Conservation (phyloP, 1,140 invertebrate species). For the Drosophila biarmipes region DNA sequence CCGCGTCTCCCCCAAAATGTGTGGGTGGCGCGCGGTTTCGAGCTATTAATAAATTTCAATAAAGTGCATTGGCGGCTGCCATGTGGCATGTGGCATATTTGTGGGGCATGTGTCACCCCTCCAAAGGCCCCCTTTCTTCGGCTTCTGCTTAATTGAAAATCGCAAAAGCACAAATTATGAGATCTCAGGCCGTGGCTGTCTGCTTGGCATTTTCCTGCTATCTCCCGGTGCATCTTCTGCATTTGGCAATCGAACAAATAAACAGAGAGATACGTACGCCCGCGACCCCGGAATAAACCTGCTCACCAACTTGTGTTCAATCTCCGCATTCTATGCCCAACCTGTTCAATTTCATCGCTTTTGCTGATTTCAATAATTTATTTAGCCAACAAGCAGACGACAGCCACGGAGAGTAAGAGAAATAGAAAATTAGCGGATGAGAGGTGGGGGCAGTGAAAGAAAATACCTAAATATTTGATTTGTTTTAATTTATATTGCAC, state of each 20-base stretch:
- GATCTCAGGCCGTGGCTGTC: slow-evolving; percentile 19
- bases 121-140: slow-evolving; percentile 5
- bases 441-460: slow-evolving; percentile 1
- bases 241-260: slow-evolving; percentile 73
- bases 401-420: slow-evolving; percentile 13
- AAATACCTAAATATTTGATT: background rate
- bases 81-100: slow-evolving; percentile 80
- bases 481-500: background rate
- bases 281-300: slow-evolving; percentile 16
- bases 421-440: slow-evolving; percentile 12
- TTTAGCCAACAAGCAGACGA: slow-evolving; percentile 64
- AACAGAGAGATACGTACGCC: slow-evolving; percentile 39
- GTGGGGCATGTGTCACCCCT: slow-evolving; percentile 72
- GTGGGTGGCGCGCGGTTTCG: slow-evolving; percentile 53
- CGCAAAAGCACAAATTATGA: slow-evolving; percentile 74
- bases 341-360: slow-evolving; percentile 78
- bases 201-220: slow-evolving; percentile 10
- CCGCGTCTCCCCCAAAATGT: background rate
- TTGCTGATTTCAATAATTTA: slow-evolving; percentile 78
- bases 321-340: slow-evolving; percentile 63
- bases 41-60: slow-evolving; percentile 80
- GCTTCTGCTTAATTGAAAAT: slow-evolving; percentile 75
- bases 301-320: slow-evolving; percentile 36
- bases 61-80: slow-evolving; percentile 65
- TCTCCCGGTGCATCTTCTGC: slow-evolving; percentile 41